phyloP scores from a whole-genome alignment of 2,113 vertebrate genomes.

The Bambusicola thoracicus region DNA sequence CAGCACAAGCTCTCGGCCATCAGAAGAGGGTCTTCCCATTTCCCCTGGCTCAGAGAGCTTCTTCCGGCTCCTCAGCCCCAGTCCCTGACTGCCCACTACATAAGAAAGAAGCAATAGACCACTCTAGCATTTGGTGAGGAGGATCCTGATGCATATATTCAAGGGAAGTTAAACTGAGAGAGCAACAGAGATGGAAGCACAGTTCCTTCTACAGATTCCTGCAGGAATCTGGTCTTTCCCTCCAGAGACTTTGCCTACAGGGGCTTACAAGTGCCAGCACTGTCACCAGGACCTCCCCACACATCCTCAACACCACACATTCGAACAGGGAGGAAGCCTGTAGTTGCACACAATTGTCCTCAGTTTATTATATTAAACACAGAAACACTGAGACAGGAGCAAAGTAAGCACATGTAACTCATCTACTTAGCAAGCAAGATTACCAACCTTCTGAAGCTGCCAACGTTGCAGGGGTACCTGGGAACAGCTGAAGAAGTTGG shows the following conservation, averaged over 20 bases:
- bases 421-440: background rate
- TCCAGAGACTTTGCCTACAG: background rate
- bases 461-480: background rate
- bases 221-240: background rate
- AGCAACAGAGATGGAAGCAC: background rate
- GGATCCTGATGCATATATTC: accelerated
- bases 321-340: background rate
- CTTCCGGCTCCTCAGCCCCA: background rate
- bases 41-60: background rate
- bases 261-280: background rate
- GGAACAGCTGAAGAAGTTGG: background rate
- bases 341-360: background rate
- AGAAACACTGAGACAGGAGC: background rate
- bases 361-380: background rate
- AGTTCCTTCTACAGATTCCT: background rate
- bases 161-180: background rate
- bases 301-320: background rate
- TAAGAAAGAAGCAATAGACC: background rate
- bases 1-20: background rate
- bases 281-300: background rate
- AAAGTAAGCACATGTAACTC: background rate
- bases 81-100: background rate
- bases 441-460: slow-evolving; percentile 57
- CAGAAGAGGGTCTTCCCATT: background rate
- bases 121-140: background rate